phyloP scores from a whole-genome alignment of 1,140 invertebrate species.

The Paracyclopina nana region DNA sequence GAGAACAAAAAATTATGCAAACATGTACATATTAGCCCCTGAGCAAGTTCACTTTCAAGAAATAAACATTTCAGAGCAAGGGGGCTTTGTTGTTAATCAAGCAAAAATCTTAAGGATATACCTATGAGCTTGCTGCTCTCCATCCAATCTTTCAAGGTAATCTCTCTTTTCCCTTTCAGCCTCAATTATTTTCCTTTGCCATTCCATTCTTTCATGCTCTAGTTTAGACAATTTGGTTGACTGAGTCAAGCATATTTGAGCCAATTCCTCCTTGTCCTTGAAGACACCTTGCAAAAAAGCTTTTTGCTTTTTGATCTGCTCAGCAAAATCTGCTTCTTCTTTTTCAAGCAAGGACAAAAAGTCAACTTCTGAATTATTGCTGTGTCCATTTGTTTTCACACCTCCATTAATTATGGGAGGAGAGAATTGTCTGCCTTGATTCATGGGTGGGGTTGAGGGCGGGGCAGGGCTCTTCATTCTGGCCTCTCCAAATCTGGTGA shows the following conservation, averaged over 20 bases:
- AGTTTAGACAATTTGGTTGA: slow-evolving; percentile 5
- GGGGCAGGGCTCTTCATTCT: background rate
- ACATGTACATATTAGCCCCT: too few species aligned
- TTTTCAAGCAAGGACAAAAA: background rate
- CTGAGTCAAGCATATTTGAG: background rate
- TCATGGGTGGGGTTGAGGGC: background rate
- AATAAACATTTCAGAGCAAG: too few species aligned
- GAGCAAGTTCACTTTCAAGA: too few species aligned
- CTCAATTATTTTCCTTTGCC: slow-evolving; percentile 16
- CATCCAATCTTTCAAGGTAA: background rate
- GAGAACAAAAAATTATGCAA: too few species aligned
- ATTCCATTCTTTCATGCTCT: slow-evolving; percentile 11
- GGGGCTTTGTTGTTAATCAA: too few species aligned
- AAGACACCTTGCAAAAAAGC: slow-evolving; percentile 3
- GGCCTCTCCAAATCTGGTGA: background rate
- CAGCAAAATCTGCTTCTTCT: background rate
- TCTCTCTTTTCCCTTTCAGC: slow-evolving; percentile 16
- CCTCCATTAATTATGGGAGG: too few species aligned
- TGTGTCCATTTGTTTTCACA: too few species aligned
- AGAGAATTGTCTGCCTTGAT: background rate
- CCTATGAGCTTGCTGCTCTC: slow-evolving; percentile 6
- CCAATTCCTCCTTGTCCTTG: slow-evolving; percentile 14
- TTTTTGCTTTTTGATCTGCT: slow-evolving; percentile 8
- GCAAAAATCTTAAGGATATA: too few species aligned
- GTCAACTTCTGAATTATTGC: too few species aligned